Percentiles rank a stretch among this genome's conserved stretches.
Conservation (phyloP, 2,113 vertebrate genomes). For the Perca schrenkii region DNA sequence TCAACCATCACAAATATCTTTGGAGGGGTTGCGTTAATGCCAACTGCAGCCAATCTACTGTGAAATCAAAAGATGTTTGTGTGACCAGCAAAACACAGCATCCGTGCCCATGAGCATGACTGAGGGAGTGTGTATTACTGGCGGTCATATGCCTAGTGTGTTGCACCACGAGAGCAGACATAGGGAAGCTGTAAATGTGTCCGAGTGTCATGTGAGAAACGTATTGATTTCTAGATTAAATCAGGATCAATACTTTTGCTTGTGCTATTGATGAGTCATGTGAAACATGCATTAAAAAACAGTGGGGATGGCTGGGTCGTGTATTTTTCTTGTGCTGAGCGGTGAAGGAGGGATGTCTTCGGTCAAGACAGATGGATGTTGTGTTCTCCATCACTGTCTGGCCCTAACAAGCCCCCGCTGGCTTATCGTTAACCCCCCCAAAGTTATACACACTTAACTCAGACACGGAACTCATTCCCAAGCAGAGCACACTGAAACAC, state of each 20-base stretch:
- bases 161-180: background rate
- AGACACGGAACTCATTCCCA: background rate
- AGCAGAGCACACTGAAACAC: no score
- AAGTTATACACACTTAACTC: slow-evolving; percentile 15
- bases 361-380: slow-evolving; percentile 15
- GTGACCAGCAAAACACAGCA: background rate
- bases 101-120: background rate
- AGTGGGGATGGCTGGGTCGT: background rate
- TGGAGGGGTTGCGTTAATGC: background rate
- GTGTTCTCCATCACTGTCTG: slow-evolving; percentile 40
- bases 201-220: slow-evolving; percentile 19
- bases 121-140: background rate
- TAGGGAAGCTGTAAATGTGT: slow-evolving; percentile 25
- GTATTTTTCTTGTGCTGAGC: slow-evolving; percentile 1
- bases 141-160: background rate
- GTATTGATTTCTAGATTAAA: slow-evolving; percentile 51
- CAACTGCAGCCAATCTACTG: slow-evolving; percentile 4
- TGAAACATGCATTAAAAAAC: slow-evolving; percentile 24
- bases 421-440: slow-evolving; percentile 11
- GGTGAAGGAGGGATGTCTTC: background rate
- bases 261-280: slow-evolving; percentile 36
- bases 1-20: background rate
- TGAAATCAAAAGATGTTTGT: slow-evolving; percentile 39
- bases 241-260: slow-evolving; percentile 51
- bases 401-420: slow-evolving; percentile 35